Percentiles rank a stretch among this genome's conserved stretches.
Evolutionary conservation across 2,797 vertebrate species (phyloP).

Genomic region (Squalus acanthias): DNA sequence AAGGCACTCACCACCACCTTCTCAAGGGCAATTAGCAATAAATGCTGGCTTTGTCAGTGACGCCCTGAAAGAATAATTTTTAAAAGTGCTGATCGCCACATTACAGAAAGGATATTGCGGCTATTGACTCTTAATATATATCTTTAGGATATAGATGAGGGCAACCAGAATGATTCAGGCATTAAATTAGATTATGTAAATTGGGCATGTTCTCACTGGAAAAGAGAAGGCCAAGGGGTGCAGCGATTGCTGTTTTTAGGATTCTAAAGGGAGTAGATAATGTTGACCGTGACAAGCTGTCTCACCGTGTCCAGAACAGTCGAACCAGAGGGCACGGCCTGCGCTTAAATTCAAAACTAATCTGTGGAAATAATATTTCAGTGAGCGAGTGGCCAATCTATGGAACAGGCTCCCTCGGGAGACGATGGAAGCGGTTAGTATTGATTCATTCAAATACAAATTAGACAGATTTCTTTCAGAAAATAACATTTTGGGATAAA

Average conservation of each 20-base stretch:
- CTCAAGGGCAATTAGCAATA: no score
- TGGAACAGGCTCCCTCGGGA: neutral
- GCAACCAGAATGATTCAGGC: neutral
- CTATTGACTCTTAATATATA: neutral
- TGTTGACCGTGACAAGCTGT: no score
- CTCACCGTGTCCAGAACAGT: neutral
- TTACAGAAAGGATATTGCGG: neutral
- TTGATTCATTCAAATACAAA: neutral
- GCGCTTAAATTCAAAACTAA: neutral
- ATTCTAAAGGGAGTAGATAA: neutral
- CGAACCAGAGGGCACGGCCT: neutral
- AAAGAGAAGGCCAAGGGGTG: no score
- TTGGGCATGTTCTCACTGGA: no score
- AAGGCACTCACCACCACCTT: no score
- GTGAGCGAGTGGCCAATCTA: neutral
- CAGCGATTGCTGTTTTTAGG: neutral
- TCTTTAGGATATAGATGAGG: neutral
- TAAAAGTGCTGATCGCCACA: neutral
- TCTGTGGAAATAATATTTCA: neutral
- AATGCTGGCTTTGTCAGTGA: no score
- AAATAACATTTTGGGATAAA: neutral
- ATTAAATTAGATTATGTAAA: neutral
- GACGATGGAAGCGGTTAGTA: neutral
- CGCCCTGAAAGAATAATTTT: no score
- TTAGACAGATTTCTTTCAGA: no score